Conservation (phyloP, 23 tunicate genomes). For the Clavelina lepadiformis region DNA sequence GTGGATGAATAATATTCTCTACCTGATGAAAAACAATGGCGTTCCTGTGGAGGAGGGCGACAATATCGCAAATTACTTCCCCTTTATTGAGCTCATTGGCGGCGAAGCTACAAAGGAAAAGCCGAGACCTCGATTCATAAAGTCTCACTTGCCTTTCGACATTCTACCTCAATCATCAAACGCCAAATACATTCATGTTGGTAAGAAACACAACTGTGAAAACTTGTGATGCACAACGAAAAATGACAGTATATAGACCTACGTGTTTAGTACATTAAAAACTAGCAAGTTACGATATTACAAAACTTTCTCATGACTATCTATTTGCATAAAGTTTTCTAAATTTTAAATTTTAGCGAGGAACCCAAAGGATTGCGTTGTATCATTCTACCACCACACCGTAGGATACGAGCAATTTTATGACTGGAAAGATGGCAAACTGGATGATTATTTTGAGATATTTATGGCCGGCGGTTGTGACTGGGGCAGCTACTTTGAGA, state of each 20-base stretch:
- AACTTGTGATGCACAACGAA: background rate
- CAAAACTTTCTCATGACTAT: too few species aligned
- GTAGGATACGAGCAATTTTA: slow-evolving; percentile 1
- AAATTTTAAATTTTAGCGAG: slow-evolving; percentile 5
- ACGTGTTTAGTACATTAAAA: too few species aligned
- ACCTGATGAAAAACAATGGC: slow-evolving; percentile 11
- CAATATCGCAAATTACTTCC: background rate
- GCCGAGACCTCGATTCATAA: slow-evolving; percentile 4
- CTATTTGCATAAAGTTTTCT: background rate
- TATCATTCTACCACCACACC: slow-evolving; percentile 20
- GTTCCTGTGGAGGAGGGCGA: background rate
- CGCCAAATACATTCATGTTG: slow-evolving; percentile 16
- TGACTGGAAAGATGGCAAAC: slow-evolving; percentile 10
- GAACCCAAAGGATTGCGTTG: slow-evolving; percentile 24
- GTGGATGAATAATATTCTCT: slow-evolving; percentile 6
- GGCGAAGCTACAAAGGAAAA: background rate
- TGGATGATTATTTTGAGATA: slow-evolving; percentile 10
- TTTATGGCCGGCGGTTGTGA: slow-evolving; percentile 2
- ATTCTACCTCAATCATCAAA: background rate
- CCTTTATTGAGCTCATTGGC: slow-evolving; percentile 9
- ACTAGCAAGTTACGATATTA: too few species aligned
- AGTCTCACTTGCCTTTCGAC: slow-evolving; percentile 3
- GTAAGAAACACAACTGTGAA: background rate
- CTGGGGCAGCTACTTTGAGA: background rate
- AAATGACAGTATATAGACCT: background rate